A percentile compares a stretch with the other conserved stretches of the same genome.
phyloP scores from a whole-genome alignment of 2,888 invertebrate genomes.

The Carpatolechia fugitivella region DNA sequence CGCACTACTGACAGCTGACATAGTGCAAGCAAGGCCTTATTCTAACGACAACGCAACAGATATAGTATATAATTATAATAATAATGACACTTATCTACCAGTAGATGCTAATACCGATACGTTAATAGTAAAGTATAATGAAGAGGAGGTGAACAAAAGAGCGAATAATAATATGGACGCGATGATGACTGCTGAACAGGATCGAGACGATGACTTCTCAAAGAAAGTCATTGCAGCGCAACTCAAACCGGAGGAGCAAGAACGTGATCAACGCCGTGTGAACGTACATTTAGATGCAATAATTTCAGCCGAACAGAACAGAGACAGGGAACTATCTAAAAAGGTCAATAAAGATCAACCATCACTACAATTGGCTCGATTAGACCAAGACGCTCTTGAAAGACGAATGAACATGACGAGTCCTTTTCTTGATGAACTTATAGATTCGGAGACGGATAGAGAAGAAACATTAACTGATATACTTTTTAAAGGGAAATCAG shows the following conservation, averaged over 20 bases:
- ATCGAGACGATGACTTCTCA: constrained; percentile 12
- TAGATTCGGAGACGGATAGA: constrained; percentile 70
- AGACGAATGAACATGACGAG: constrained; percentile 69
- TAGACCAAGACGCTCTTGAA: constrained; percentile 48
- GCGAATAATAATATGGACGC: constrained; percentile 12
- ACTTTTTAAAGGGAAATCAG: constrained; percentile 58
- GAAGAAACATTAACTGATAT: constrained; percentile 71
- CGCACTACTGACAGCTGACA: constrained; percentile 58
- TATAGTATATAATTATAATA: constrained; percentile 47
- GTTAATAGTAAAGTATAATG: constrained; percentile 53
- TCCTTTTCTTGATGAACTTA: constrained; percentile 65
- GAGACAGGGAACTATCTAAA: constrained; percentile 15
- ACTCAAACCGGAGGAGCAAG: constrained; percentile 5
- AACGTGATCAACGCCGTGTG: background rate
- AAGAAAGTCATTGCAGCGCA: constrained; percentile 29
- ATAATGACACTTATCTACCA: constrained; percentile 57
- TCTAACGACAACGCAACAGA: constrained; percentile 39
- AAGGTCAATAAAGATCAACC: constrained; percentile 9
- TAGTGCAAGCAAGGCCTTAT: constrained; percentile 53
- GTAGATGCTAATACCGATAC: constrained; percentile 66
- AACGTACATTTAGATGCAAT: constrained; percentile 3
- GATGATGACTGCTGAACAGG: constrained; percentile 13
- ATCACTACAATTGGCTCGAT: constrained; percentile 39
- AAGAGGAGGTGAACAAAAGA: background rate
- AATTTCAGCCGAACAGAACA: background rate